These are phyloP conservation scores for Saxidomus purpurata DNA, from an alignment of 1,140 invertebrate genomes.

Conservation along the genomic window DNA sequence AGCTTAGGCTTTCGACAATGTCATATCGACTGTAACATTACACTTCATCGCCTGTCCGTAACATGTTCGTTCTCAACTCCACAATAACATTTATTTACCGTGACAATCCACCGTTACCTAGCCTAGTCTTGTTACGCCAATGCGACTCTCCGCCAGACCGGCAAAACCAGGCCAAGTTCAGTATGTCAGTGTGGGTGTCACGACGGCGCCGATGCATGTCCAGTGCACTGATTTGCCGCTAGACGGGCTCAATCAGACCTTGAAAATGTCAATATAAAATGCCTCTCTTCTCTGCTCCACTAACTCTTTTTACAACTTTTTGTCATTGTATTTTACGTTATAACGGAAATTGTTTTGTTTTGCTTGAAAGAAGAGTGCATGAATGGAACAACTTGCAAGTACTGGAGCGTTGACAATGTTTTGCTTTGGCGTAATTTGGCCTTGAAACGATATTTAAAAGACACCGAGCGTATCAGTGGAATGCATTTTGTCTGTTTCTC, in stretches of 20 bases:
- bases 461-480: not conserved
- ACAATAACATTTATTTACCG: not conserved
- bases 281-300: conserved; percentile 38
- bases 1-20: not conserved
- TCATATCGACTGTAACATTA: not conserved
- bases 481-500: not conserved
- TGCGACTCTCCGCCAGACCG: conserved; percentile 11
- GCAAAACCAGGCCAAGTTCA: conserved; percentile 34
- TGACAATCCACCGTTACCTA: conserved; percentile 17
- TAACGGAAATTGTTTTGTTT: conserved; percentile 63
- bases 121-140: conserved; percentile 9
- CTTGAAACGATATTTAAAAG: not conserved
- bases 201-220: conserved; percentile 34
- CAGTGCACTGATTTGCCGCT: not conserved
- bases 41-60: conserved; percentile 24
- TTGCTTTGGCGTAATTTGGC: conserved; percentile 7
- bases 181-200: not conserved
- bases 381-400: conserved; percentile 48
- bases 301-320: conserved; percentile 62
- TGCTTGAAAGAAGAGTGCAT: conserved; percentile 50
- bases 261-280: conserved; percentile 56
- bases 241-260: conserved; percentile 37
- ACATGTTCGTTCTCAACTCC: not conserved
- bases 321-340: not conserved
- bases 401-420: conserved; percentile 38